A percentile compares a stretch with the other conserved stretches of the same genome.
phyloP scores from a whole-genome alignment of 2,888 invertebrate genomes.

The Eudemis profundana region DNA sequence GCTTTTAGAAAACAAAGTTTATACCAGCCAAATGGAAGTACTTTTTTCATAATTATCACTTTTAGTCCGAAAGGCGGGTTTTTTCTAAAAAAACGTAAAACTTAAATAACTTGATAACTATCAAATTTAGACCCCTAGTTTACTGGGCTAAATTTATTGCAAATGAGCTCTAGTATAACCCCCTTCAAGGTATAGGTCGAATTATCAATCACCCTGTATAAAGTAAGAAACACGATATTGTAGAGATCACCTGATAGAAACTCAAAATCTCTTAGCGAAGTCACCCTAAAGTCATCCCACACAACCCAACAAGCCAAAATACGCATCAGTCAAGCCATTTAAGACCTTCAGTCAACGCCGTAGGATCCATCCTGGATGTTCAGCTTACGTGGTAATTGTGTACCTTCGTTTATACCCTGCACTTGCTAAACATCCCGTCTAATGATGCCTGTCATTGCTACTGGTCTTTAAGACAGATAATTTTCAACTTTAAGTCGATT shows the following conservation, averaged over 20 bases:
- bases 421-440: constrained; percentile 34
- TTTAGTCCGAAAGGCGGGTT: no score
- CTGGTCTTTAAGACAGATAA: background rate
- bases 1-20: no score
- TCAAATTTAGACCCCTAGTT: no score
- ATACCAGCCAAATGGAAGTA: no score
- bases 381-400: constrained; percentile 14
- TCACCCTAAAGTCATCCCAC: constrained; percentile 18
- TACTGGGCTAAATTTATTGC: no score
- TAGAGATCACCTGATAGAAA: constrained; percentile 22
- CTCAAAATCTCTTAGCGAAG: constrained; percentile 25
- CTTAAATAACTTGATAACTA: no score
- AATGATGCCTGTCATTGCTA: constrained; percentile 30
- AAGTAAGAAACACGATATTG: constrained; percentile 4
- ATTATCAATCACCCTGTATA: no score
- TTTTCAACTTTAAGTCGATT: constrained; percentile 6
- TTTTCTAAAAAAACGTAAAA: no score
- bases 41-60: no score
- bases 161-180: no score
- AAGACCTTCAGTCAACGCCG: background rate
- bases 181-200: no score
- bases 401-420: constrained; percentile 27
- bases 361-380: constrained; percentile 5
- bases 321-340: background rate
- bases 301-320: background rate